phyloP scores from a whole-genome alignment of 2,888 invertebrate genomes.

The Creontiades dilutus region DNA sequence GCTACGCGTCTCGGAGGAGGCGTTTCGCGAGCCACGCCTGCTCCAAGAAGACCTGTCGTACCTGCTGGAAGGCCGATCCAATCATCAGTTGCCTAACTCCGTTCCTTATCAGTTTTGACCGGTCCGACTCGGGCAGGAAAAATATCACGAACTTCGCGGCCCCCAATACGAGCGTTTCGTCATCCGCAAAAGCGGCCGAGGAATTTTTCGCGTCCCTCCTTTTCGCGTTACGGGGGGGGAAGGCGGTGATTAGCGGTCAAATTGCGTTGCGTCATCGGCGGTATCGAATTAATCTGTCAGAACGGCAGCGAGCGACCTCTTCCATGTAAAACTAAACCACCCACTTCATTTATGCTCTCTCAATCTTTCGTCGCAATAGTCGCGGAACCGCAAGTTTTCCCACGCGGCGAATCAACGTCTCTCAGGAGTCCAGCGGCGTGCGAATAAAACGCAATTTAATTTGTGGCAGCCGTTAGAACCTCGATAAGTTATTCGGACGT shows the following conservation, averaged over 20 bases:
- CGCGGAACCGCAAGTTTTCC: not conserved
- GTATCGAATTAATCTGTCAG: slow-evolving; percentile 67
- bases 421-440: not conserved
- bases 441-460: no score
- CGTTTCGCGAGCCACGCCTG: not conserved
- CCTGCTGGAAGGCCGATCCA: slow-evolving; percentile 33
- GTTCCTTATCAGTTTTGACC: slow-evolving; percentile 56
- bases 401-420: not conserved
- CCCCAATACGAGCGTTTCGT: slow-evolving; percentile 23
- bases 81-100: slow-evolving; percentile 63
- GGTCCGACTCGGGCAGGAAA: slow-evolving; percentile 24
- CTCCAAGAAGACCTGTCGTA: not conserved
- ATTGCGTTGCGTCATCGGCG: slow-evolving; percentile 65
- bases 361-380: not conserved
- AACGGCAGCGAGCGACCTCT: not conserved
- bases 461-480: no score
- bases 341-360: not conserved
- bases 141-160: slow-evolving; percentile 15
- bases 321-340: slow-evolving; percentile 6
- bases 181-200: slow-evolving; percentile 11
- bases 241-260: slow-evolving; percentile 62
- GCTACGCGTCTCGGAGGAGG: not conserved
- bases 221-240: not conserved
- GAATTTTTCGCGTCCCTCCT: slow-evolving; percentile 31
- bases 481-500: no score